phyloP scores from a whole-genome alignment of 2,113 vertebrate species.

The Strix uralensis region DNA sequence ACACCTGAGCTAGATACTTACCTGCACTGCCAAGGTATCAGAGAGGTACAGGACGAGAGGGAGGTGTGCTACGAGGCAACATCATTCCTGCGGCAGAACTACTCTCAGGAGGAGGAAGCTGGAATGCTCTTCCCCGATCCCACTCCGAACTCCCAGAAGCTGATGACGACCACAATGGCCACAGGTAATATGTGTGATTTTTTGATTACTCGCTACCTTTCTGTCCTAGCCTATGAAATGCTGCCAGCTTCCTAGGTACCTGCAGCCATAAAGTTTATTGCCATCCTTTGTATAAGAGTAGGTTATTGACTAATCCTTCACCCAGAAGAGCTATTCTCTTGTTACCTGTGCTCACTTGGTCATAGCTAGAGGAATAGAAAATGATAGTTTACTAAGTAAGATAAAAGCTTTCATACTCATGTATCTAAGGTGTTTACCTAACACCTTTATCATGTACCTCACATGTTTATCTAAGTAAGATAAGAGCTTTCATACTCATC shows the following conservation, averaged over 20 bases:
- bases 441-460: too few species aligned
- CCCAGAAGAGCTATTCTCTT: background rate
- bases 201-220: background rate
- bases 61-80: conserved; percentile 73
- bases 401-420: background rate
- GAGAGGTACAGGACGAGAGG: conserved; percentile 64
- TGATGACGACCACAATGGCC: conserved; percentile 39
- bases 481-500: background rate
- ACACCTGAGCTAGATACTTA: conserved; percentile 47
- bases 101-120: conserved; percentile 72
- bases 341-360: background rate
- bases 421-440: too few species aligned
- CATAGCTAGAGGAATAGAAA: background rate
- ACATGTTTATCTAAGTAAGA: too few species aligned
- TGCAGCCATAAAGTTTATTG: background rate
- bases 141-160: conserved; percentile 64
- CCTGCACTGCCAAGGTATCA: conserved; percentile 42
- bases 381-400: background rate
- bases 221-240: background rate
- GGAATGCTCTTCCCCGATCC: conserved; percentile 74
- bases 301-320: background rate
- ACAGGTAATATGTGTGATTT: conserved; percentile 58
- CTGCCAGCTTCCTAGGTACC: background rate
- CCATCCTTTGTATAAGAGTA: background rate
- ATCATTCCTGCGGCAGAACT: conserved; percentile 68